These are phyloP conservation scores for Adelosebastes latens DNA, from an alignment of 2,797 vertebrate species.

Conservation along the genomic window DNA sequence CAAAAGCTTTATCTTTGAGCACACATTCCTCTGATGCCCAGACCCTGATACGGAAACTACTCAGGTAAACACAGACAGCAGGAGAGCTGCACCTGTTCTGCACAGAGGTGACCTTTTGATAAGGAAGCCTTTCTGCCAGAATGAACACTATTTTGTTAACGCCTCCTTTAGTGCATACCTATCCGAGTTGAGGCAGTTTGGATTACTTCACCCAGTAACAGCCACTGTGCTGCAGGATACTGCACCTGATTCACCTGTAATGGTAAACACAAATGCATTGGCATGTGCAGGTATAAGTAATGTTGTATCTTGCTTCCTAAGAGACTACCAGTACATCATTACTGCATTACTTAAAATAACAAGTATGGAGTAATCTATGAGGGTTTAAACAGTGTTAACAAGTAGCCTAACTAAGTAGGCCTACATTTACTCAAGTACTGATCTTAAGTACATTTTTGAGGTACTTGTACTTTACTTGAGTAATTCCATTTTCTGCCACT, in stretches of 20 bases:
- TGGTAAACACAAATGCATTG: not conserved
- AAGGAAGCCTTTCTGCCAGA: not conserved
- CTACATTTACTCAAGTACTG: not conserved
- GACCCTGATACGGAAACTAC: not conserved
- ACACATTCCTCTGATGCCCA: not conserved
- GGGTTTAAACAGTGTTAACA: not conserved
- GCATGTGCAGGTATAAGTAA: too few relatives aligned
- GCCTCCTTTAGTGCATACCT: too few relatives aligned
- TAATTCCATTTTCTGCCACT: not conserved
- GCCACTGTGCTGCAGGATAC: not conserved
- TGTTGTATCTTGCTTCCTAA: not conserved
- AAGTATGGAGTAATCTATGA: not conserved
- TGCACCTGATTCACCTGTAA: conserved; percentile 6
- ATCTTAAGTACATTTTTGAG: not conserved
- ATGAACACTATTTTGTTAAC: not conserved
- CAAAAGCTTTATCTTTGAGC: conserved; percentile 18
- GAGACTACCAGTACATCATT: accelerated
- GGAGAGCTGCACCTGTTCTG: not conserved
- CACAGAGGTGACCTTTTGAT: not conserved
- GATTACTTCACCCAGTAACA: not conserved
- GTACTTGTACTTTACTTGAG: not conserved
- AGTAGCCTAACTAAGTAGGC: not conserved
- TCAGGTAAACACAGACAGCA: not conserved
- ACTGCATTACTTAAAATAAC: not conserved
- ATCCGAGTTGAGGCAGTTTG: not conserved